Base-by-base conservation (phyloP, 2,797 vertebrate species). In the Gobionotothen gibberifrons region DNA sequence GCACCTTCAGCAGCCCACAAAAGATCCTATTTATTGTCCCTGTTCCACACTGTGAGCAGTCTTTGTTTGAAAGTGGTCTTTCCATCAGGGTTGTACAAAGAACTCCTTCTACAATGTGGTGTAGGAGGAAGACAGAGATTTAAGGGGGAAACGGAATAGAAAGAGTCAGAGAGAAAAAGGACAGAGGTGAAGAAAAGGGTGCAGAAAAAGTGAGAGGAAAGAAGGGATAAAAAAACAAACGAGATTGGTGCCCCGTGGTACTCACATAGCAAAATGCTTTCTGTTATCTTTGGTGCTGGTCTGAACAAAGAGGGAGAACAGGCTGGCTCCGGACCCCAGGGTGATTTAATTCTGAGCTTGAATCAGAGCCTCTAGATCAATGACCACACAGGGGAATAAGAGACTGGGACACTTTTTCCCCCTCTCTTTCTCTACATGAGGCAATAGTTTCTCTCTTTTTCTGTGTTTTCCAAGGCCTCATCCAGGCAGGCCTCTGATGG, bases 81-180 rank as follows among this genome's bases (percentile, higher is more conserved):
- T 93, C 89, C 85, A 90, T 92, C 91, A 91, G 76, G 47, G 49
- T 47, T 17, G 56, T 72, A 94, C 93, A 94, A 93, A 93, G 79
- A 91, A 82, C 61, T 80, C 69, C 63, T 78, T 87, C 5, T 74
- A 88, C 76, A 89, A 86, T 83, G 87, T 75, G 81, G 68, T 84
- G 78, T 75, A 85, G 84, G 76, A 79, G 57, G 72, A 78, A 69
- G 77, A 83, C 19, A 5, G 66, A 77, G 74, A 79, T 78, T 81
- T 80, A 83, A 83, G 53, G 58, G 54, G 52, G 7, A 55, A 56
- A 58, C n/a, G 36, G 47, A 55, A 53, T 72, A 69, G 75, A 72
- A 78, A 57, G 62, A 65, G 55, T 47, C 42, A 54, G 62, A 82
- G 58, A 80, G 72, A 84, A 72, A 68, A n/a, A 36, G 57, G 62